A percentile compares a stretch with the other conserved stretches of the same genome.
Evolutionary conservation across 2,797 vertebrate species (phyloP).

Genomic region (Hydrolagus colliei): DNA sequence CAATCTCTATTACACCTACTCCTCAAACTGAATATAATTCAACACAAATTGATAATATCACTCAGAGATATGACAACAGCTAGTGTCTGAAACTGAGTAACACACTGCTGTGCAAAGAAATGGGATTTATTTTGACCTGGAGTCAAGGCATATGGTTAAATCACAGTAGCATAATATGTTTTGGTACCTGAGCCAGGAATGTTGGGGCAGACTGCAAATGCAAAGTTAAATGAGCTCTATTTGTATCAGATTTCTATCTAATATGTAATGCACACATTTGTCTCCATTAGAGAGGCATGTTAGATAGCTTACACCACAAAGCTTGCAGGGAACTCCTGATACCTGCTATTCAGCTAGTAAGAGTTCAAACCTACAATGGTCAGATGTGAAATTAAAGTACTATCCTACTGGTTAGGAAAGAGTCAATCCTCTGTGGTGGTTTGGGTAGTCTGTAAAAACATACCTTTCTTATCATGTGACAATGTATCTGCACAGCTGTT

Average conservation of each 20-base stretch:
- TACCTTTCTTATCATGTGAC: background rate
- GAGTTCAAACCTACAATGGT: too few relatives aligned
- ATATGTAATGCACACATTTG: too few relatives aligned
- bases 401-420: too few relatives aligned
- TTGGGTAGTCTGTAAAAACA: background rate
- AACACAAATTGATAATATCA: background rate
- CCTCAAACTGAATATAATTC: background rate
- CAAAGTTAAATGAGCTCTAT: background rate
- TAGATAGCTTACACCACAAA: too few relatives aligned
- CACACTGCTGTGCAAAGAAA: background rate
- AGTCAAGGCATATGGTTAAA: background rate
- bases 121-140: too few relatives aligned
- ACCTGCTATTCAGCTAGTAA: too few relatives aligned
- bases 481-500: background rate
- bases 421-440: too few relatives aligned
- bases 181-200: background rate
- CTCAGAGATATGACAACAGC: background rate
- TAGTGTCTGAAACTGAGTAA: too few relatives aligned
- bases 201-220: background rate
- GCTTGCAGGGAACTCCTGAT: too few relatives aligned
- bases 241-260: background rate
- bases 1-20: background rate
- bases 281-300: too few relatives aligned
- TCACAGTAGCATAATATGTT: background rate
- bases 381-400: too few relatives aligned